Base-by-base conservation (phyloP, 2,888 invertebrate species). In the Trachelus troglodyta region DNA sequence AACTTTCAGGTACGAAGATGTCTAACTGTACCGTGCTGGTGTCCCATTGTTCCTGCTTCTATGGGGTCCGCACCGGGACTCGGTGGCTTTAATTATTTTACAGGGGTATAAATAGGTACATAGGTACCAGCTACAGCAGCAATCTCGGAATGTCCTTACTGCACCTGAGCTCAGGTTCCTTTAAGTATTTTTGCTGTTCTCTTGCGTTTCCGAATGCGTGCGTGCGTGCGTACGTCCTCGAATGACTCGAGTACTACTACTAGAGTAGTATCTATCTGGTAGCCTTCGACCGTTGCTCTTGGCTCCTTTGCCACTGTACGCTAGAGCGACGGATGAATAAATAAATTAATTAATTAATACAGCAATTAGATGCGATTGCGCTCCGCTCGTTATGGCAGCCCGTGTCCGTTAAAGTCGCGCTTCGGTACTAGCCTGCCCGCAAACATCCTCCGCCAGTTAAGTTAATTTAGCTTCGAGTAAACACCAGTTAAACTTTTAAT, bases 401-500 rank as follows among this genome's bases (percentile, higher is more conserved):
- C 40, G 40, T 40, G 6, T 40, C 76, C 74, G 77, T 79, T 76
- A 77, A 80, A 79, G 80, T 81, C 79, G 34, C 69, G 77, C 71
- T 56, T 77, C 33, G 40, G 40, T 73, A 76, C 76, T 76, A 75
- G 33, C 81, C 74, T 74, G 34, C 69, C 77, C 81, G 69, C 79
- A 76, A 81, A 79, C 79, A 81, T 81, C 78, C 77, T 80, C 77
- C 78, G 37, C 73, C 78, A 73, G 81, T 80, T 81, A 74, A 78
- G 79, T 80, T 81, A 81, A 81, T 81, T 82, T 77, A 82, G 81
- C 79, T 76, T 77, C 78, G 74, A 77, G 79, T 82, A 82, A 82
- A 82, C 82, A 79, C 75, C 78, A 81, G 78, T 78, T 80, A 81
- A 81, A 81, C 81, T 81, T 79, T 82, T 80, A 82, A 82, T 75